Percentiles rank a stretch among this genome's conserved stretches.
Conservation (phyloP, 2,888 invertebrate species). For the Vannuccia rotundouncinata region DNA sequence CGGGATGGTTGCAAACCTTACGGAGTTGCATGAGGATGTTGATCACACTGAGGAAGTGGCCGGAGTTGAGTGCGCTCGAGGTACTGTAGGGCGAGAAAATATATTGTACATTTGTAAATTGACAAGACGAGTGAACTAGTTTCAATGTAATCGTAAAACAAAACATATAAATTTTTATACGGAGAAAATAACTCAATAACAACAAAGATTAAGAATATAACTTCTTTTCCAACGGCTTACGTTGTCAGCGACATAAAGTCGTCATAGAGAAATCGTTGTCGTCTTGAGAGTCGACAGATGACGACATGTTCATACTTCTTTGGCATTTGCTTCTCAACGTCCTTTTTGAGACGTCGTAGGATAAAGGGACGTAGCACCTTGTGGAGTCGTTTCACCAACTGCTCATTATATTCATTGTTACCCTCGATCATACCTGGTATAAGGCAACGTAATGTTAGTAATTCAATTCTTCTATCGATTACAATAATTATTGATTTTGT, state of each 20-base stretch:
- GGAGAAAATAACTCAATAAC: too few relatives aligned
- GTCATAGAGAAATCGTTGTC: conserved; percentile 93
- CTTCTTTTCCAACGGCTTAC: too few relatives aligned
- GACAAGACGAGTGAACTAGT: too few relatives aligned
- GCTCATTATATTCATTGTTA: conserved; percentile 80
- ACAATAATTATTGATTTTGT: too few relatives aligned
- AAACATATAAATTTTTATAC: too few relatives aligned
- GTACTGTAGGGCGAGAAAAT: conserved; percentile 64
- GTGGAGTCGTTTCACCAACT: conserved; percentile 76
- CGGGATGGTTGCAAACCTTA: conserved; percentile 96
- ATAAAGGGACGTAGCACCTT: conserved; percentile 88
- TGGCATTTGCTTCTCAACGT: conserved; percentile 95
- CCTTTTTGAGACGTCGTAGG: conserved; percentile 78
- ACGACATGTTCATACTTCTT: conserved; percentile 90
- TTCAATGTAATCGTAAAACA: too few relatives aligned
- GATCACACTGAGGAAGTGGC: conserved; percentile 87
- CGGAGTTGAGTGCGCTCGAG: conserved; percentile 80
- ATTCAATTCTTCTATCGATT: too few relatives aligned
- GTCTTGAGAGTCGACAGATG: conserved; percentile 83
- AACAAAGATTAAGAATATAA: too few relatives aligned
- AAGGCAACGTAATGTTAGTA: too few relatives aligned
- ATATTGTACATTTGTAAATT: too few relatives aligned
- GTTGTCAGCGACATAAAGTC: conserved; percentile 91
- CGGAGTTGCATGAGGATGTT: conserved; percentile 93
- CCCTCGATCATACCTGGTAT: conserved; percentile 75